Percentiles rank a stretch among this genome's conserved stretches.
Conservation (phyloP, 2,888 invertebrate species). For the Melinaea menophilus region DNA sequence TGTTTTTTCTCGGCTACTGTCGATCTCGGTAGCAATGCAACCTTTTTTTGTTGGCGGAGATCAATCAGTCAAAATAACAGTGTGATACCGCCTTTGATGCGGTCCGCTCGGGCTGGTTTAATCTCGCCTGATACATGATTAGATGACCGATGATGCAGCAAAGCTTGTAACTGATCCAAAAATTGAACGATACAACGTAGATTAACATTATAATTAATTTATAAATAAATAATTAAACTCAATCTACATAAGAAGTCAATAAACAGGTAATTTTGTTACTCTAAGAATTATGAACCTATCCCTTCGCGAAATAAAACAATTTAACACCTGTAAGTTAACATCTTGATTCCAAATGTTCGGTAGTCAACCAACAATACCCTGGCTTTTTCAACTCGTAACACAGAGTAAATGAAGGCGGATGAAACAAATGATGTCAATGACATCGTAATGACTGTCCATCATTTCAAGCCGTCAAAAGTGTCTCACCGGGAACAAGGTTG, state of each 20-base stretch:
- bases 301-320: background rate
- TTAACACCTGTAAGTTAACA: conserved; percentile 18
- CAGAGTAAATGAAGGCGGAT: conserved; percentile 47
- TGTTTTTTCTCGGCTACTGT: conserved; percentile 78
- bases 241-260: background rate
- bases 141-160: conserved; percentile 76
- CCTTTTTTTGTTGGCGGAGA: conserved; percentile 72
- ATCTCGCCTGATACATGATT: conserved; percentile 76
- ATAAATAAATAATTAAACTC: background rate
- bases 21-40: conserved; percentile 75
- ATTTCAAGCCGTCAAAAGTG: conserved; percentile 60
- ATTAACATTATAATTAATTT: conserved; percentile 40
- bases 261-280: background rate
- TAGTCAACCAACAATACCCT: conserved; percentile 48
- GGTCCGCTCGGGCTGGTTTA: conserved; percentile 74
- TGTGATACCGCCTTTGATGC: conserved; percentile 78
- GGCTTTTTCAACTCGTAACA: conserved; percentile 43
- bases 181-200: conserved; percentile 63
- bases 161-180: conserved; percentile 66
- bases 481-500: conserved; percentile 43
- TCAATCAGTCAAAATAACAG: conserved; percentile 79
- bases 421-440: conserved; percentile 68
- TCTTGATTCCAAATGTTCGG: conserved; percentile 35
- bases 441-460: conserved; percentile 64
- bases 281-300: background rate